Evolutionary conservation across 1,140 invertebrate genomes (phyloP), one percentile per base, ranked within the genome.

Genomic region (Potamilus streckersoni): DNA sequence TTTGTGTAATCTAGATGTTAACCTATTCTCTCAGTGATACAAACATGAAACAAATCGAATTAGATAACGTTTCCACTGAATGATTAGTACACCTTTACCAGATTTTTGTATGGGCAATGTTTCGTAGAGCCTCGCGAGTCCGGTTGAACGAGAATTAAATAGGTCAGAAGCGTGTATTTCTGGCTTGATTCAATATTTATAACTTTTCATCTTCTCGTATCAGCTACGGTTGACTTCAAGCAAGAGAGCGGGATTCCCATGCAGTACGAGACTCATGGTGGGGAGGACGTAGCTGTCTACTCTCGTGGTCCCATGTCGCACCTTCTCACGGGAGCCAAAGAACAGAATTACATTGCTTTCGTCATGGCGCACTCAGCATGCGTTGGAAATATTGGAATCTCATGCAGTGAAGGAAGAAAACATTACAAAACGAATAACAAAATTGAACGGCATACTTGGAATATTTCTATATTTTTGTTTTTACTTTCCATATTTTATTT

Each of bases 271-370:
- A 90, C 85, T 14, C 88, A 90, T 76, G 85, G 83, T 2, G 89
- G 85, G 0, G 88, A 90, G 71, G 89, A 90, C 63, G 89, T 90
- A 0, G 84, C 86, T 2, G 85, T 91, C 13, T 91, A 89, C 72
- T 88, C 89, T 15, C 80, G 49, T 17, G 96, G 97, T 73, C 96
- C 96, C 5, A 94, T 94, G 90, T 93, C 96, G 0, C 96, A 98
- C 90, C 90, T 98, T 6, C 95, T n/a, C n/a, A n/a, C n/a, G n/a
- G n/a, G n/a, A n/a, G n/a, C n/a, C n/a, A n/a, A n/a, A n/a, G n/a
- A n/a, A n/a, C n/a, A n/a, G n/a, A n/a, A n/a, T n/a, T n/a, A n/a
- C n/a, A n/a, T n/a, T n/a, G n/a, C n/a, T n/a, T n/a, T n/a, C n/a
- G n/a, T n/a, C n/a, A n/a, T n/a, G n/a, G n/a, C n/a, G n/a, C n/a